phyloP scores from a whole-genome alignment of 1,140 invertebrate species.

The Periplaneta americana region DNA sequence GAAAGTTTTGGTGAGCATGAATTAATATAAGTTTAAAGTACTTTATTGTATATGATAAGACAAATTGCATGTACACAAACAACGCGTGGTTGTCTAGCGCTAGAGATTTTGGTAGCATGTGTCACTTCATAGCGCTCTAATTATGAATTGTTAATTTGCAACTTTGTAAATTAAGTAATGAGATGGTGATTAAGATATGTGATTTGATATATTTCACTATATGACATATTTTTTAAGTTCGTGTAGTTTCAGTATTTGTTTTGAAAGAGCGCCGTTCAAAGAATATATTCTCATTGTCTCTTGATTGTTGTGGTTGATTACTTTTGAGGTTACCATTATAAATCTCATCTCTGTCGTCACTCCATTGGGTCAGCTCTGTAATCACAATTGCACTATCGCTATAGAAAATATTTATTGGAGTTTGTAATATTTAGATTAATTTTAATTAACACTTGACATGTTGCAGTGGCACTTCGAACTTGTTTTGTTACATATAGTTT shows the following conservation, averaged over 20 bases:
- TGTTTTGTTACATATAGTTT: too few species aligned
- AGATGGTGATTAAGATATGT: neutral
- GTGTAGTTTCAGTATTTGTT: neutral
- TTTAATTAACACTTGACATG: too few species aligned
- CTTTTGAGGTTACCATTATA: neutral
- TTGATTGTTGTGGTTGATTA: neutral
- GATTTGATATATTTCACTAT: too few species aligned
- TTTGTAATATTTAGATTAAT: too few species aligned
- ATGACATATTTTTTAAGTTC: too few species aligned
- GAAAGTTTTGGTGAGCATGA: conserved; percentile 82
- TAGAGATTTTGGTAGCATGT: neutral
- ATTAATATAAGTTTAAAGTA: neutral
- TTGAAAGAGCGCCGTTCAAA: neutral
- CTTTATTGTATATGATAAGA: neutral
- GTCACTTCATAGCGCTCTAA: too few species aligned
- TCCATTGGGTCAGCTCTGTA: neutral
- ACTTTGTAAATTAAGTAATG: neutral
- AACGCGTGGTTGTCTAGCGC: neutral
- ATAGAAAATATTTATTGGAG: too few species aligned
- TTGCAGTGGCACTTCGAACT: too few species aligned
- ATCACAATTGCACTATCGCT: too few species aligned
- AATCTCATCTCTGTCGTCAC: neutral
- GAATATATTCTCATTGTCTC: neutral
- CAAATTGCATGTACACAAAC: neutral
- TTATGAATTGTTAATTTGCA: too few species aligned